These are phyloP conservation scores for Trissolcus basalis DNA, from an alignment of 1,140 invertebrate genomes.

Conservation along the genomic window DNA sequence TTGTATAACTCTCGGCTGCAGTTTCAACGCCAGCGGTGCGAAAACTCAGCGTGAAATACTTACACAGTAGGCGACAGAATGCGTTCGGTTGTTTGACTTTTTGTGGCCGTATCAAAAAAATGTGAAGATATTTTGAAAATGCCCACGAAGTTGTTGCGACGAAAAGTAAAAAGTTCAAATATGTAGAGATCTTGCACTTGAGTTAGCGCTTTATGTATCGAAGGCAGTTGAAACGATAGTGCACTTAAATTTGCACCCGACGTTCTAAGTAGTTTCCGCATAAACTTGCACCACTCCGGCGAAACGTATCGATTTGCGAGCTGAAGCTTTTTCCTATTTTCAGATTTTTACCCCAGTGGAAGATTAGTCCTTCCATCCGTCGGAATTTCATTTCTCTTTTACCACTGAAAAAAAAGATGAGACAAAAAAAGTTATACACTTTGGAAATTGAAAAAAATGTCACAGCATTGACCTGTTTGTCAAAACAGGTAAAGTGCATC, in stretches of 20 bases:
- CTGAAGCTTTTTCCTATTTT: too few species aligned
- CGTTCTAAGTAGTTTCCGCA: slow-evolving; percentile 44
- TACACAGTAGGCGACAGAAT: neutral
- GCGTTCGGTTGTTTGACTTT: slow-evolving; percentile 1
- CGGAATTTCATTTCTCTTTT: too few species aligned
- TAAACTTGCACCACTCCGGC: slow-evolving; percentile 17
- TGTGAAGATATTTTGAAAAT: slow-evolving; percentile 32
- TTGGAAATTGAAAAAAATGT: too few species aligned
- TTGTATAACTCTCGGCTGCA: too few species aligned
- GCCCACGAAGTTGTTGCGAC: slow-evolving; percentile 4
- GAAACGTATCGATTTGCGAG: too few species aligned
- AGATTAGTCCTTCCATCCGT: too few species aligned
- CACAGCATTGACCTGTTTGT: too few species aligned
- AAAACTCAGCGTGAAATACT: neutral
- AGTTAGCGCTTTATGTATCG: slow-evolving; percentile 55
- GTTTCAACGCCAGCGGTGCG: too few species aligned
- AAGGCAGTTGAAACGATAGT: slow-evolving; percentile 29
- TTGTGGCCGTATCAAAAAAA: slow-evolving; percentile 9
- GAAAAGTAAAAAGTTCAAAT: slow-evolving; percentile 16
- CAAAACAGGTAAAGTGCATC: too few species aligned
- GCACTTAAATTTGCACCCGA: slow-evolving; percentile 48
- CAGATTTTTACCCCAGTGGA: too few species aligned
- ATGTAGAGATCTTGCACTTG: slow-evolving; percentile 21
- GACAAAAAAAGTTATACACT: too few species aligned
- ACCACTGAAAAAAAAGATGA: too few species aligned